These are phyloP conservation scores for Muricea muricata DNA, from an alignment of 92 coral and sea anemone species.

Conservation along the genomic window DNA sequence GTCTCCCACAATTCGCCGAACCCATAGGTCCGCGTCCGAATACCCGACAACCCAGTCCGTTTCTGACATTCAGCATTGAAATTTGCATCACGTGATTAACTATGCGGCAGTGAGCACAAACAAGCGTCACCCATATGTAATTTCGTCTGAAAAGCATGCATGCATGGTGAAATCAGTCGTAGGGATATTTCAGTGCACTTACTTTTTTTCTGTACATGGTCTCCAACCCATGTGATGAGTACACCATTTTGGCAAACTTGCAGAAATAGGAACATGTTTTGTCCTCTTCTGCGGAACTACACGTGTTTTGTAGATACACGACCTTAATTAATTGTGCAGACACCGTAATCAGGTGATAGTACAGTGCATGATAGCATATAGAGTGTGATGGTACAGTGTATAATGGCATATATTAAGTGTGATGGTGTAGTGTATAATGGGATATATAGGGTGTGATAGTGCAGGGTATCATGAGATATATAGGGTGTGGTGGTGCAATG, in stretches of 20 bases:
- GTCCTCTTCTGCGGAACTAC: conserved; percentile 49
- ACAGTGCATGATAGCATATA: no score
- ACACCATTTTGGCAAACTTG: conserved; percentile 32
- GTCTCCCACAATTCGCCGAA: no score
- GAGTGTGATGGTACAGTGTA: no score
- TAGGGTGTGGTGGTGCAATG: no score
- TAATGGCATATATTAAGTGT: no score
- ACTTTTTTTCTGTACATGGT: conserved; percentile 42
- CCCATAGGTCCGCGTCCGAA: no score
- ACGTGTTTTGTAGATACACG: conserved; percentile 55
- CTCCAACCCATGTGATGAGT: conserved; percentile 13
- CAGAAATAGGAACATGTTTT: conserved; percentile 19
- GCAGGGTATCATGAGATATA: neutral
- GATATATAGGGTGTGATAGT: neutral
- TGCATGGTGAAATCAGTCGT: neutral
- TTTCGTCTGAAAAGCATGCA: neutral
- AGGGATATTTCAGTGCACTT: neutral
- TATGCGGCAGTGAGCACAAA: no score
- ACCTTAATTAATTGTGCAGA: conserved; percentile 50
- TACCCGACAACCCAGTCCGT: no score
- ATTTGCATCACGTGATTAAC: no score
- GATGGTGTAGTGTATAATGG: neutral
- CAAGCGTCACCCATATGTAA: neutral
- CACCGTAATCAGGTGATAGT: conserved; percentile 36
- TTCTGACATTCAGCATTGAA: no score